Conservation (phyloP, 2,113 vertebrate genomes). For the Pseudonaja textilis region DNA sequence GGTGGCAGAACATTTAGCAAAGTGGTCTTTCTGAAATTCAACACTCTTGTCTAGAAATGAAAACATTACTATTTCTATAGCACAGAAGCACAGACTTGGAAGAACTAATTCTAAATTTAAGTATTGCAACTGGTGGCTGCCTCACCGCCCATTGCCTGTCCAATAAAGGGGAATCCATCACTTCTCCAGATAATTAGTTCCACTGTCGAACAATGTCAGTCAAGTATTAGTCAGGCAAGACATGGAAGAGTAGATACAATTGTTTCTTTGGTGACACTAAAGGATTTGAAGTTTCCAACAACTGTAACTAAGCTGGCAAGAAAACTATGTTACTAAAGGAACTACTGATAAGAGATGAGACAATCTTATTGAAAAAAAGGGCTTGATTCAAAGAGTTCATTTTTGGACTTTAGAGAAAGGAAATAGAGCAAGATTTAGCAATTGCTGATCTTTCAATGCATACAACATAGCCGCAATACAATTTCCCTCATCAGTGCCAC, state of each 20-base stretch:
- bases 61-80: slow-evolving; percentile 31
- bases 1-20: slow-evolving; percentile 45
- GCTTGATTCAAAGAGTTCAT: slow-evolving; percentile 50
- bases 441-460: neutral
- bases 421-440: slow-evolving; percentile 2
- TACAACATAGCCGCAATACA: neutral
- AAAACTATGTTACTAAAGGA: slow-evolving; percentile 54
- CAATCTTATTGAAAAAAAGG: slow-evolving; percentile 48
- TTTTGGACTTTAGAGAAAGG: neutral
- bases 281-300: slow-evolving; percentile 50
- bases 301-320: slow-evolving; percentile 50
- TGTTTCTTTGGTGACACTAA: slow-evolving; percentile 54
- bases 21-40: slow-evolving; percentile 57
- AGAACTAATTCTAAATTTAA: neutral
- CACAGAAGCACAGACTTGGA: neutral
- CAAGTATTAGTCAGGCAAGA: slow-evolving; percentile 36
- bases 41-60: slow-evolving; percentile 55
- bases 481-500: neutral
- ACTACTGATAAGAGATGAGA: slow-evolving; percentile 46
- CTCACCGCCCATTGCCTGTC: neutral
- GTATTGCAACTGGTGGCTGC: neutral
- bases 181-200: neutral
- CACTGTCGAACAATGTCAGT: slow-evolving; percentile 22
- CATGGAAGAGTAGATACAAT: slow-evolving; percentile 22
- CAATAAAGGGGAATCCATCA: neutral